Conservation (phyloP, 2,113 vertebrate species). For the Anguilla rostrata region DNA sequence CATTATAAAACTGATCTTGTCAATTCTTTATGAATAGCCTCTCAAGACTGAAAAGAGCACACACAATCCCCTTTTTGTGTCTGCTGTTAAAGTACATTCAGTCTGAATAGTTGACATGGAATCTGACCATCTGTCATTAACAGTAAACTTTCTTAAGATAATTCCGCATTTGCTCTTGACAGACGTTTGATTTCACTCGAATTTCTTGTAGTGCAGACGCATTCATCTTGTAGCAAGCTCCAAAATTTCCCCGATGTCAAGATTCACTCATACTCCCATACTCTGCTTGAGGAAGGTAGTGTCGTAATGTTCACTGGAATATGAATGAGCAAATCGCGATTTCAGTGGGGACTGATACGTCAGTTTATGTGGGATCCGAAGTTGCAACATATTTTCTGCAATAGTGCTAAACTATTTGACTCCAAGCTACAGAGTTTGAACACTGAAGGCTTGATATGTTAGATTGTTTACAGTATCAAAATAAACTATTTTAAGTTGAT, state of each 20-base stretch:
- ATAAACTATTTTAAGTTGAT: no score
- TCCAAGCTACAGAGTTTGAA: neutral
- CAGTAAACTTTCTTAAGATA: neutral
- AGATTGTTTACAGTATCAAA: no score
- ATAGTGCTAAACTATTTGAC: neutral
- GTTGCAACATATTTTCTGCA: neutral
- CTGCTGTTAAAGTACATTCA: neutral
- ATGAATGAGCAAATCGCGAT: neutral
- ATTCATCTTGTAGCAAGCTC: neutral
- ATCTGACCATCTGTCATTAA: neutral
- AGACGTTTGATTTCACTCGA: conserved; percentile 36
- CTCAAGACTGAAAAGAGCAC: neutral
- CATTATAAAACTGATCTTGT: neutral
- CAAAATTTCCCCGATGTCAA: conserved; percentile 35
- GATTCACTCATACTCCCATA: conserved; percentile 29
- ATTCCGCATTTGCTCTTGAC: neutral
- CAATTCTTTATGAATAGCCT: neutral
- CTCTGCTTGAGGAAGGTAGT: conserved; percentile 25
- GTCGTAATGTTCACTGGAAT: conserved; percentile 24
- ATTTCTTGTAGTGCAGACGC: conserved; percentile 44
- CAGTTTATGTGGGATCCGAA: neutral
- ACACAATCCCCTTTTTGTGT: neutral
- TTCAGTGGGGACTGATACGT: neutral
- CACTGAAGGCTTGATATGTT: neutral
- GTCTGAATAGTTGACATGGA: neutral